A percentile compares a stretch with the other conserved stretches of the same genome.
Evolutionary conservation across 2,113 vertebrate genomes (phyloP).

Genomic region (Regulus satrapa): DNA sequence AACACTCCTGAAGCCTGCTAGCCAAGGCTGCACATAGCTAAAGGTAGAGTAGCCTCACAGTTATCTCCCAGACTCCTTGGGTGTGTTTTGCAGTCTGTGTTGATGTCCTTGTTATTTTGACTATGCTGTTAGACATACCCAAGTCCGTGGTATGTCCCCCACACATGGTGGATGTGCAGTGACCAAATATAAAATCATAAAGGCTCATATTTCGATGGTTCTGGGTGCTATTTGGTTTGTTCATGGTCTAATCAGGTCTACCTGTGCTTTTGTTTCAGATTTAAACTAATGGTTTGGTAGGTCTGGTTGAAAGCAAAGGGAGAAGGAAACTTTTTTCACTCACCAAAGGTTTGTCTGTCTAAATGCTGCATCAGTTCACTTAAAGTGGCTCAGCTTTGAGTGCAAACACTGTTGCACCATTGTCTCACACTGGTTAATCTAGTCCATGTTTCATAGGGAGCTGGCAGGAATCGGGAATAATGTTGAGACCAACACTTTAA

Average conservation of each 20-base stretch:
- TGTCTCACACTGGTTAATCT: slow-evolving; percentile 5
- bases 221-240: slow-evolving; percentile 41
- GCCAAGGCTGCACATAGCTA: not conserved
- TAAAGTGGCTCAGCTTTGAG: slow-evolving; percentile 45
- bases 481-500: not conserved
- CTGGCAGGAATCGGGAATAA: not conserved
- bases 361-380: slow-evolving; percentile 58
- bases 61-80: not conserved
- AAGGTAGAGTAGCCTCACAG: not conserved
- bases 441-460: not conserved
- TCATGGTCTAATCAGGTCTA: slow-evolving; percentile 1
- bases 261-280: slow-evolving; percentile 16
- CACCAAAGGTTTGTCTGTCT: slow-evolving; percentile 63
- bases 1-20: slow-evolving; percentile 1
- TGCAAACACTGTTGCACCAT: slow-evolving; percentile 36
- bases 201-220: slow-evolving; percentile 1
- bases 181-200: slow-evolving; percentile 44
- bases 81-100: slow-evolving; percentile 3
- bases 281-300: slow-evolving; percentile 1
- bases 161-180: not conserved
- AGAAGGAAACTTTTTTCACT: slow-evolving; percentile 46
- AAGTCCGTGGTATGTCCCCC: not conserved
- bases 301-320: slow-evolving; percentile 18
- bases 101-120: slow-evolving; percentile 13
- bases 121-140: not conserved